These are phyloP conservation scores for Phthorimaea operculella DNA, from an alignment of 1,140 invertebrate species.

Conservation along the genomic window DNA sequence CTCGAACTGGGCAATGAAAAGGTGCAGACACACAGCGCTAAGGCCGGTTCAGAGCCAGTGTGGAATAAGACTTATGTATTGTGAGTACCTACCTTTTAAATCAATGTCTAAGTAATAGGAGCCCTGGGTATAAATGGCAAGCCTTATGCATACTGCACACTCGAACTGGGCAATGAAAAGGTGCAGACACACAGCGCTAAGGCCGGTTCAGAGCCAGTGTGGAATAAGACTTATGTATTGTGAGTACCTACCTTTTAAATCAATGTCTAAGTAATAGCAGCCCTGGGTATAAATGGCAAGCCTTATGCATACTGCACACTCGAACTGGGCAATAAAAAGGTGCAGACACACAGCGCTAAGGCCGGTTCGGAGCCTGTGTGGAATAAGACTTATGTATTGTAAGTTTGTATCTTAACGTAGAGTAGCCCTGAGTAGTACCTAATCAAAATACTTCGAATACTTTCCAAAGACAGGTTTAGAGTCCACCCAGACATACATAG, in stretches of 20 bases:
- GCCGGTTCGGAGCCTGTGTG: constrained; percentile 92
- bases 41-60: constrained; percentile 89
- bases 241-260: constrained; percentile 79
- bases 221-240: constrained; percentile 98
- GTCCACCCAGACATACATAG: too few relatives aligned
- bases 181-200: constrained; percentile 97
- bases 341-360: constrained; percentile 96
- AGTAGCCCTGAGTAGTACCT: constrained; percentile 82
- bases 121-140: constrained; percentile 88
- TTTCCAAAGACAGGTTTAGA: too few relatives aligned
- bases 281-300: constrained; percentile 85
- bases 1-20: constrained; percentile 93
- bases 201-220: constrained; percentile 90
- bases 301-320: constrained; percentile 97
- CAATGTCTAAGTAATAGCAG: constrained; percentile 86
- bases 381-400: constrained; percentile 98
- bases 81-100: constrained; percentile 78
- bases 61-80: constrained; percentile 99
- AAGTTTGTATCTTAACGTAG: constrained; percentile 84
- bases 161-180: constrained; percentile 93
- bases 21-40: constrained; percentile 95
- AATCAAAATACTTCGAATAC: too few relatives aligned
- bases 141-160: constrained; percentile 94
- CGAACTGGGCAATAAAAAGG: constrained; percentile 91
- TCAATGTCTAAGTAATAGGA: constrained; percentile 86